These are phyloP conservation scores for Mus spretus DNA, from an alignment of 2,797 vertebrate species.

Conservation along the genomic window DNA sequence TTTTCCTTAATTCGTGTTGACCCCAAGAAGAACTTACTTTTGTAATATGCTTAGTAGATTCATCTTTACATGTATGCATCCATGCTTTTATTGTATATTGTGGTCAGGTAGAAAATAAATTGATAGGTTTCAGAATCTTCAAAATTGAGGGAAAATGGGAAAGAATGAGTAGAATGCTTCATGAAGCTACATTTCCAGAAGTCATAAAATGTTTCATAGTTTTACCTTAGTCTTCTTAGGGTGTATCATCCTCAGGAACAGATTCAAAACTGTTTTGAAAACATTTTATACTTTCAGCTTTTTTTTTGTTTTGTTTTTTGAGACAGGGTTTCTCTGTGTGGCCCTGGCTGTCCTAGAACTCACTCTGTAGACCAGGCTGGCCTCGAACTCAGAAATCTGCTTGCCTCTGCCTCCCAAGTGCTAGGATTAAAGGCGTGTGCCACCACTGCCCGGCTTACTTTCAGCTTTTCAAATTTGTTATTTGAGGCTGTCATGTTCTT, in stretches of 20 bases:
- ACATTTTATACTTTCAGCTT: neutral
- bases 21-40: neutral
- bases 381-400: too few species aligned
- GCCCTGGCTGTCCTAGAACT: too few species aligned
- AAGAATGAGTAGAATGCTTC: conserved; percentile 21
- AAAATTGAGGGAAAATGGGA: neutral
- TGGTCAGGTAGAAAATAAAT: neutral
- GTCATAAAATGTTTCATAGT: neutral
- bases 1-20: neutral
- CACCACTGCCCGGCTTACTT: neutral
- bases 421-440: too few species aligned
- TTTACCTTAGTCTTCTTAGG: neutral
- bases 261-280: neutral
- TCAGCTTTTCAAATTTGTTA: neutral
- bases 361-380: too few species aligned
- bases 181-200: neutral
- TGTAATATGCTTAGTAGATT: neutral
- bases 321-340: too few species aligned
- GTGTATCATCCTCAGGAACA: neutral
- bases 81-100: neutral
- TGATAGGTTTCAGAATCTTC: conserved; percentile 27
- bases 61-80: neutral
- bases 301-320: too few species aligned
- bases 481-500: neutral
- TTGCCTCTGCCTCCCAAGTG: too few species aligned